Evolutionary conservation across 2,888 invertebrate genomes (phyloP).

Genomic region (Timema podura): DNA sequence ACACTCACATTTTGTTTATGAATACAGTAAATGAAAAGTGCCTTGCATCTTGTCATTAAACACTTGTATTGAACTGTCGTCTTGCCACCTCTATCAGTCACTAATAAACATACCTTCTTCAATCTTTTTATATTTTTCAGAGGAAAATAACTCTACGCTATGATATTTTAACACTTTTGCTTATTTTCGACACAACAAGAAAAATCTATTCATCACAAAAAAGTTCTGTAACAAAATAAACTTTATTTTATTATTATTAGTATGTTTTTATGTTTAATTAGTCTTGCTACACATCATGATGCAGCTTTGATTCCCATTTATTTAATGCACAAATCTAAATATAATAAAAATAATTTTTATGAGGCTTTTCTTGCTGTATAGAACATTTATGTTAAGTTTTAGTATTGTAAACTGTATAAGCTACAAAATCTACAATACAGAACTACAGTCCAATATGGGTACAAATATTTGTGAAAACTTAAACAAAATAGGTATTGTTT

Average conservation of each 20-base stretch:
- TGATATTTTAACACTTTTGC: slow-evolving; percentile 26
- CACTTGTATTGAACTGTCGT: not conserved
- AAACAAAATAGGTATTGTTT: too few species aligned
- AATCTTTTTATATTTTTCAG: slow-evolving; percentile 1
- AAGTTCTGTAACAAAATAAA: slow-evolving; percentile 33
- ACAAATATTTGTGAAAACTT: too few species aligned
- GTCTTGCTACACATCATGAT: slow-evolving; percentile 14
- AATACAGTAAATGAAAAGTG: slow-evolving; percentile 3
- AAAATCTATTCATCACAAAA: slow-evolving; percentile 28
- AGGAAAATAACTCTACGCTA: slow-evolving; percentile 24
- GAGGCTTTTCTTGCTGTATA: slow-evolving; percentile 3
- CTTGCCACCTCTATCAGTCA: not conserved
- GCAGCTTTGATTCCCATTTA: slow-evolving; percentile 12
- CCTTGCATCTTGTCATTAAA: not conserved
- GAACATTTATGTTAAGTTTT: too few species aligned
- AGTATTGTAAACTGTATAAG: too few species aligned
- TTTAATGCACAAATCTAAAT: slow-evolving; percentile 13
- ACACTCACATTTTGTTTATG: slow-evolving; percentile 1
- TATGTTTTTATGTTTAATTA: slow-evolving; percentile 11
- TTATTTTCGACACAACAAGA: slow-evolving; percentile 29
- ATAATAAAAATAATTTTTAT: slow-evolving; percentile 13
- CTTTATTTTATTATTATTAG: slow-evolving; percentile 28
- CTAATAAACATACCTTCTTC: not conserved
- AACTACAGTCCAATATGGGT: too few species aligned
- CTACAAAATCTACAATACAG: too few species aligned